Evolutionary conservation across 2,113 vertebrate species (phyloP).

Genomic region (Pithys albifrons): DNA sequence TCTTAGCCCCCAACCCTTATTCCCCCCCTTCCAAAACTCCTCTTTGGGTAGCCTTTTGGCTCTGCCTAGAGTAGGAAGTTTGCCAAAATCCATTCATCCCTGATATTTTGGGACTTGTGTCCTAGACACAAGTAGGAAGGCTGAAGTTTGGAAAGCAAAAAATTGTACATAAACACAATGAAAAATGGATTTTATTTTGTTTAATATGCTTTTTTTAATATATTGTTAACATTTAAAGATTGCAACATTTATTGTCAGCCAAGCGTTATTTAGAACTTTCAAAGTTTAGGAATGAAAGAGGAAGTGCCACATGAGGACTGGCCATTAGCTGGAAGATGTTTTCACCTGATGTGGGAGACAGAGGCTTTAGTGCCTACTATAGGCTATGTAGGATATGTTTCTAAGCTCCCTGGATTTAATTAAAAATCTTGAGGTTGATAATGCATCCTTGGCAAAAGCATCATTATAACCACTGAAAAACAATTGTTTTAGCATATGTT

Average conservation of each 20-base stretch:
- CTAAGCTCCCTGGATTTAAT: neutral
- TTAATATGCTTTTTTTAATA: too few relatives aligned
- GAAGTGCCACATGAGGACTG: neutral
- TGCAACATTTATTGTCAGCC: neutral
- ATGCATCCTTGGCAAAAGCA: neutral
- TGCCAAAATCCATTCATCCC: neutral
- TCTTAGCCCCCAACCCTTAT: neutral
- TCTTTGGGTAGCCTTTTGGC: neutral
- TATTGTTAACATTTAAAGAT: neutral
- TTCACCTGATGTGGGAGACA: neutral
- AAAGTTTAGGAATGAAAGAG: neutral
- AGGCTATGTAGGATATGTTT: neutral
- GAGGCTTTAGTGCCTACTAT: neutral
- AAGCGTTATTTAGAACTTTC: neutral
- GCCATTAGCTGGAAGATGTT: neutral
- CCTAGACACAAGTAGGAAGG: neutral
- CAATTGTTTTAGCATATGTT: neutral
- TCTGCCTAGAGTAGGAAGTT: neutral
- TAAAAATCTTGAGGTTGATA: neutral
- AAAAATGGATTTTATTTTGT: neutral
- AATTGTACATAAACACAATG: neutral
- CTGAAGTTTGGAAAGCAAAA: neutral
- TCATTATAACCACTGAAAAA: neutral
- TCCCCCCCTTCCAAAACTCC: neutral
- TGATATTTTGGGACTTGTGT: neutral